Evolutionary conservation across 2,888 invertebrate species (phyloP), one percentile per base, ranked within the genome.

Genomic region (Catotricha subobsoleta): DNA sequence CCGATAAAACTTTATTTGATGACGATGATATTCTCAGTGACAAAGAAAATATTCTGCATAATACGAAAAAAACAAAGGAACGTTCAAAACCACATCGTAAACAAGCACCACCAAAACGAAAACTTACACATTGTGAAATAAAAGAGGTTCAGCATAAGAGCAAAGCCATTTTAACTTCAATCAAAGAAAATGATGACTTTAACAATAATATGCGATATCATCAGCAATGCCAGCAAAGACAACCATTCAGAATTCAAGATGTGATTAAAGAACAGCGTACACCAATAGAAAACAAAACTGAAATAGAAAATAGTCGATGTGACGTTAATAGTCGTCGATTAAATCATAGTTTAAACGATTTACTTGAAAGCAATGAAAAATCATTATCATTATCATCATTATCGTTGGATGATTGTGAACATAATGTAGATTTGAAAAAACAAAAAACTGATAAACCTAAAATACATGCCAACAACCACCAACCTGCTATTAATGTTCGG

Each of bases 111-210:
- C 16, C 35, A n/a, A 30, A 21, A 3, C 19, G 21, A 15, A 36
- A 36, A 16, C 8, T 25, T 13, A 3, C 16, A 16, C 6, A 23
- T n/a, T 23, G 23, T 13, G 13, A 12, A 6, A 7, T 13, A n/a
- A 35, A 35, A 35, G 25, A 36, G 3, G 16, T 36, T 36, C 36
- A 16, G 15, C 16, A 21, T 5, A 36, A 36, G 25, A 36, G 36
- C 23, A 21, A 36, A 25, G 13, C 23, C 20, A 36, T 36, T 36
- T 36, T 36, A 10, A 36, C 13, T 25, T 25, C 13, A 25, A 36
- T 36, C 10, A 21, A 36, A 36, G 15, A 23, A 23, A 23, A 23
- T 13, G 23, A 36, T 23, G 36, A n/a, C n/a, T n/a, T n/a, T n/a
- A n/a, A n/a, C n/a, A n/a, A n/a, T n/a, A n/a, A n/a, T n/a, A n/a